Conservation (phyloP, 2,797 vertebrate genomes). For the Petrocephalus sullivani region DNA sequence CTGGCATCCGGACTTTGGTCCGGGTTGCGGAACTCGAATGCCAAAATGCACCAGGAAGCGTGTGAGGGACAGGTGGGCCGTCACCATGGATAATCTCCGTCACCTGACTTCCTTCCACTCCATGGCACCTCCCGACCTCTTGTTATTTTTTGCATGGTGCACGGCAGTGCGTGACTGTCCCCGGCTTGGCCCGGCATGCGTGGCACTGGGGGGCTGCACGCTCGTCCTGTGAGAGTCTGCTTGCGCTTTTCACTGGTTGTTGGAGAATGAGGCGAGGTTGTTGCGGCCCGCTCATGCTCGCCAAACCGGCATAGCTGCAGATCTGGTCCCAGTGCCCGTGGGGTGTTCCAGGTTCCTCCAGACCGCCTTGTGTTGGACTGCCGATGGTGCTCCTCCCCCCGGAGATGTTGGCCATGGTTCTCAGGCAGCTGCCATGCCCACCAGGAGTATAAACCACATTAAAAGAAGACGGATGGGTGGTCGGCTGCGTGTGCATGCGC, state of each 20-base stretch:
- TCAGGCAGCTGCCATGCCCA: neutral
- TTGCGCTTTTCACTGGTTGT: neutral
- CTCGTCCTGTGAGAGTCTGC: neutral
- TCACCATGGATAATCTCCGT: neutral
- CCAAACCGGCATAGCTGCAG: neutral
- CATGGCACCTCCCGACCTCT: neutral
- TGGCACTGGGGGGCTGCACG: neutral
- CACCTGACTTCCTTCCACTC: neutral
- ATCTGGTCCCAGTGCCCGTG: neutral
- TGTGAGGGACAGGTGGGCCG: neutral
- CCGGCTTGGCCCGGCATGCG: neutral
- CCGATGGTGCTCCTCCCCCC: neutral
- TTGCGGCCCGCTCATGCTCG: neutral
- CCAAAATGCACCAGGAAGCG: neutral
- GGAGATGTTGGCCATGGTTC: neutral
- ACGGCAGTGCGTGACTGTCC: neutral
- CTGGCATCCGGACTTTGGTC: neutral
- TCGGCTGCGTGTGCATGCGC: slow-evolving; percentile 22
- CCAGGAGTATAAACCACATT: neutral
- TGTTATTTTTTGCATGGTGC: neutral
- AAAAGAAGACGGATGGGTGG: slow-evolving; percentile 14
- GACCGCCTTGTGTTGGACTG: neutral
- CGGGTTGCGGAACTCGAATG: neutral
- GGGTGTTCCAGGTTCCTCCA: neutral
- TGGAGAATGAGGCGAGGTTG: neutral